phyloP scores from a whole-genome alignment of 1,140 invertebrate species.

The Pachyrhynchus sulphureomaculatus region DNA sequence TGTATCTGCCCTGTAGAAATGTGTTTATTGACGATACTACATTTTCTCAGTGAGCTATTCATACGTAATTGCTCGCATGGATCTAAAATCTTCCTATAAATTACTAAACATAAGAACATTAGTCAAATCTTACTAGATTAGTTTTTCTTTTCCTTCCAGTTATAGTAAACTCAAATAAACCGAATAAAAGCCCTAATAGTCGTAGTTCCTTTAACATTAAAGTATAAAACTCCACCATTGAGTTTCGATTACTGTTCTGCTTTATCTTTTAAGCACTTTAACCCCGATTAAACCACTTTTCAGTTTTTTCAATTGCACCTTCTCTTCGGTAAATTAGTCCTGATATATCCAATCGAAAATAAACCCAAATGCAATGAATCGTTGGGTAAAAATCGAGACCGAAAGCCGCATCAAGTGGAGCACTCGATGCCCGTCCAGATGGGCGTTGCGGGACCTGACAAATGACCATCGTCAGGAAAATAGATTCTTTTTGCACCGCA shows the following conservation, averaged over 20 bases:
- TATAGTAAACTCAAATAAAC: too few relatives aligned
- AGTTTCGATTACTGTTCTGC: neutral
- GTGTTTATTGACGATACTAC: too few relatives aligned
- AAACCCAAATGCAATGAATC: constrained; percentile 22
- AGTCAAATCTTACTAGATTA: too few relatives aligned
- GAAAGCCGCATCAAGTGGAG: constrained; percentile 17
- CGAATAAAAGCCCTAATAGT: too few relatives aligned
- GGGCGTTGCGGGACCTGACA: constrained; percentile 17
- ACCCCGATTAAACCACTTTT: neutral
- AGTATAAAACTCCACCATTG: neutral
- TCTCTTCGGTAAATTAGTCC: constrained; percentile 6
- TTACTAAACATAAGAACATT: too few relatives aligned
- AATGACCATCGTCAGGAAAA: constrained; percentile 15
- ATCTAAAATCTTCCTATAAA: too few relatives aligned
- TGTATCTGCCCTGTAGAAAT: too few relatives aligned
- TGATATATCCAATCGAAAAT: constrained; percentile 12
- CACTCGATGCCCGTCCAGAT: constrained; percentile 16
- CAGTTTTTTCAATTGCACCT: constrained; percentile 10
- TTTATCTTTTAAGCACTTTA: neutral
- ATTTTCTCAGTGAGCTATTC: too few relatives aligned
- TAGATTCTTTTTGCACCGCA: constrained; percentile 5
- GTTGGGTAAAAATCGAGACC: constrained; percentile 18
- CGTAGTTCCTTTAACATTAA: too few relatives aligned
- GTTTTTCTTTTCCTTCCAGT: too few relatives aligned
- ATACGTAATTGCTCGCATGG: too few relatives aligned